A percentile compares a stretch with the other conserved stretches of the same genome.
Evolutionary conservation across 2,113 vertebrate genomes (phyloP).

Genomic region (Plecturocebus donacophilus): DNA sequence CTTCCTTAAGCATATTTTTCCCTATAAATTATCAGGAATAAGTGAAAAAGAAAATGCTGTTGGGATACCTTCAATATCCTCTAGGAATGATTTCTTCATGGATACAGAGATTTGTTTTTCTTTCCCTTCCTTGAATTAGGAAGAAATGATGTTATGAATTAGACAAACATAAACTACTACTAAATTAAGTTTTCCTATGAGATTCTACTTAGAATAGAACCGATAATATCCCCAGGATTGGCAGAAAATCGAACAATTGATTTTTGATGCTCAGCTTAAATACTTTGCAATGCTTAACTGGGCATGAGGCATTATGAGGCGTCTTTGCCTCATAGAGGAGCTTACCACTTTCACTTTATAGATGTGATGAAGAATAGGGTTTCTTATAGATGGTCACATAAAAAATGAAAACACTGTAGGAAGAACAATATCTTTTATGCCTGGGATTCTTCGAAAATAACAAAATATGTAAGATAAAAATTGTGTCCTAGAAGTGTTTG

Average conservation of each 20-base stretch:
- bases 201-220: not conserved
- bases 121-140: not conserved
- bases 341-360: not conserved
- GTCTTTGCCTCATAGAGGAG: not conserved
- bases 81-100: not conserved
- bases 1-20: not conserved
- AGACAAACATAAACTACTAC: not conserved
- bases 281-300: not conserved
- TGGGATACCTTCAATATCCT: not conserved
- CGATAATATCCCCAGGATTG: not conserved
- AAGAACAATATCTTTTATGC: not conserved
- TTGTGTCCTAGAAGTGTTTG: not conserved
- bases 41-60: not conserved
- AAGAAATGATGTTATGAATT: not conserved
- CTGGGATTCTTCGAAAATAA: not conserved
- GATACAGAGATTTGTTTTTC: not conserved
- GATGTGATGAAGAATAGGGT: not conserved
- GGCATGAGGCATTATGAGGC: not conserved
- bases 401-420: not conserved
- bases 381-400: not conserved
- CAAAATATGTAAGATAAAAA: not conserved
- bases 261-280: not conserved
- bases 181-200: not conserved
- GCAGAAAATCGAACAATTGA: not conserved
- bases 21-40: not conserved